phyloP scores from a whole-genome alignment of 2,888 invertebrate species.

The Nymphalis polychloros region DNA sequence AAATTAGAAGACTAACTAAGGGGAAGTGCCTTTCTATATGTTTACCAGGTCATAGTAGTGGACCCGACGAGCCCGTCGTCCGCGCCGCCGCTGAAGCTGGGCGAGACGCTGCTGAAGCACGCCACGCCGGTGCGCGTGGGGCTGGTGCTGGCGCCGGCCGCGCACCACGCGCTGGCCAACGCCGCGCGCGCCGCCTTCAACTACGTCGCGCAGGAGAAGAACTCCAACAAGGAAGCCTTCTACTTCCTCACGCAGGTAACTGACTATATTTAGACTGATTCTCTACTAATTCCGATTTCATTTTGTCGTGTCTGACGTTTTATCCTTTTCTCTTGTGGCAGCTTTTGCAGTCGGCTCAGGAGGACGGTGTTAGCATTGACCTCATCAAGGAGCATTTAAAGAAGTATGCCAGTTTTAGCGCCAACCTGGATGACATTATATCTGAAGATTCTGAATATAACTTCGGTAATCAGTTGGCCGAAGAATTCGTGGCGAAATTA shows the following conservation, averaged over 20 bases:
- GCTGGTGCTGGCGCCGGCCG: slow-evolving; percentile 87
- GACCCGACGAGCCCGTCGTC: slow-evolving; percentile 89
- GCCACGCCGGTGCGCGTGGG: slow-evolving; percentile 95
- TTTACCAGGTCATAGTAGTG: slow-evolving; percentile 87
- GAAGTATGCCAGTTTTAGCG: slow-evolving; percentile 67
- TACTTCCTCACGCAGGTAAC: slow-evolving; percentile 91
- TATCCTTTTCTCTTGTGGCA: slow-evolving; percentile 37
- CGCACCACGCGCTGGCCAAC: slow-evolving; percentile 84
- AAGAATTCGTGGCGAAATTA: slow-evolving; percentile 89
- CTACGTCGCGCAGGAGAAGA: slow-evolving; percentile 90
- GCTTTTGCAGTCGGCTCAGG: slow-evolving; percentile 59
- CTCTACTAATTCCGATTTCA: too few species aligned
- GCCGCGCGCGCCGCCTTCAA: slow-evolving; percentile 95
- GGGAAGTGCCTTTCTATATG: too few species aligned
- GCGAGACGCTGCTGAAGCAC: slow-evolving; percentile 95
- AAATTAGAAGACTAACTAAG: too few species aligned
- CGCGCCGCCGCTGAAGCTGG: slow-evolving; percentile 89
- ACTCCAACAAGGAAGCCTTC: slow-evolving; percentile 87
- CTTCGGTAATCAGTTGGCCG: slow-evolving; percentile 90
- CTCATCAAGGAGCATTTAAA: slow-evolving; percentile 87
- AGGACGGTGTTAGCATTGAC: slow-evolving; percentile 80
- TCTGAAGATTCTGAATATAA: slow-evolving; percentile 95
- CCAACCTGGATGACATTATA: slow-evolving; percentile 88
- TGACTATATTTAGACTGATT: too few species aligned
- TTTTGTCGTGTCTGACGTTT: too few species aligned